Base-by-base conservation (phyloP, 1,140 invertebrate species). In the Drosophila insularis region DNA sequence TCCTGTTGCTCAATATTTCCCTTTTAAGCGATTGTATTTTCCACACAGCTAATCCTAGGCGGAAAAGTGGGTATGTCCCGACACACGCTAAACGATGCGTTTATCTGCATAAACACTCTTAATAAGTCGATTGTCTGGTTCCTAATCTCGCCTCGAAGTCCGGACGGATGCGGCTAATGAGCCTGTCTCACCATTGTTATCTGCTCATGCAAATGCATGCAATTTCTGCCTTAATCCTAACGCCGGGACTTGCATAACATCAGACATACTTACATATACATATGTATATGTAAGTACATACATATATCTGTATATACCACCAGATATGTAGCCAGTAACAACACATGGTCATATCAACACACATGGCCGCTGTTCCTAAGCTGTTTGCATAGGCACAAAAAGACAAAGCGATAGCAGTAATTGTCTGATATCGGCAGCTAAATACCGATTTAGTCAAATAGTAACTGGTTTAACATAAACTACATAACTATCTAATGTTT, bases 101-200 rank as follows among this genome's bases (percentile, higher is more conserved):
- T 90, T 90, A 90, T 90, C 89, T 90, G 78, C 73, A 73, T 85
- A 90, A 90, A 90, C 78, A 85, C 84, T 89, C 80, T 64, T 89
- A 90, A 90, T 89, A 90, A 90, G 89, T 90, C 79, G 80, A 89
- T 86, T 86, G 81, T 82, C 71, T 68, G 66, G 54, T 46, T 6
- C 60, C 59, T 86, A 86, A 85, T 85, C 81, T 85, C 31, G 35
- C 23, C 21, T 19, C 11, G 43, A 8, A 50, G 43, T 50, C 40
- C 75, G 66, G 66, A n/a, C 61, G 54, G 68, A 50, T 27, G 54
- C 17, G 35, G 23, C 77, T 84, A 84, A 84, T 84, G 80, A 84
- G 60, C 58, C 27, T 70, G 55, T 77, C 27, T 63, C 27, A 62
- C 43, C 70, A 73, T 78, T 50, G 43, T 50, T 74, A 76, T 84